phyloP scores from a whole-genome alignment of 2,113 vertebrate species.

The Synchiropus splendidus region DNA sequence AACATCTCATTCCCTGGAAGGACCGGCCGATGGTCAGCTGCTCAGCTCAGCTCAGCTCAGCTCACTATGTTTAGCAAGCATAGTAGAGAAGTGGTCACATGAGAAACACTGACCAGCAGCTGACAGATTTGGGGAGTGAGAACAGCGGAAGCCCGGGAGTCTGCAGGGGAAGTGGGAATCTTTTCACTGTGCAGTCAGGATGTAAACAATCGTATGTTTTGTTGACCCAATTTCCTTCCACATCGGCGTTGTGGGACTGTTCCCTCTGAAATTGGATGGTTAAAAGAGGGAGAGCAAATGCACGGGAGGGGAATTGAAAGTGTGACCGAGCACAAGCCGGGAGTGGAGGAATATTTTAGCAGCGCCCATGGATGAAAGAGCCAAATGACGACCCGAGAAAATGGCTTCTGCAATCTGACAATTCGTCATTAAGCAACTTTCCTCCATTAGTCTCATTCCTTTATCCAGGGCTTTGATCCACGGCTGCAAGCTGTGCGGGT shows the following conservation, averaged over 20 bases:
- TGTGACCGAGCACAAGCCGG: constrained; percentile 26
- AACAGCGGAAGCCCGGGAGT: too few relatives aligned
- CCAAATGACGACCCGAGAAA: constrained; percentile 32
- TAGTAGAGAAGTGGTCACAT: too few relatives aligned
- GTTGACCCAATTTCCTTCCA: constrained; percentile 25
- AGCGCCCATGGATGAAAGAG: constrained; percentile 21
- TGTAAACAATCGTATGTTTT: constrained; percentile 5
- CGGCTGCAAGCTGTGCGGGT: constrained; percentile 3
- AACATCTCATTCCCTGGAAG: too few relatives aligned
- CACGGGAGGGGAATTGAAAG: constrained; percentile 9
- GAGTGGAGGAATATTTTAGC: constrained; percentile 30
- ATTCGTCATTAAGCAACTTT: constrained; percentile 45
- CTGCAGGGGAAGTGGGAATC: too few relatives aligned
- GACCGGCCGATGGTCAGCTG: too few relatives aligned
- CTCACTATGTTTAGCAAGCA: too few relatives aligned
- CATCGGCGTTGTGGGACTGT: constrained; percentile 9
- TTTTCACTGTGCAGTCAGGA: constrained; percentile 5
- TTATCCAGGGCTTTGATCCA: constrained; percentile 27
- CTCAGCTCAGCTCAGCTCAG: too few relatives aligned
- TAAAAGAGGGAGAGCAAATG: constrained; percentile 2
- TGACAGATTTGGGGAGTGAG: too few relatives aligned
- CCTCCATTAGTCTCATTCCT: constrained; percentile 33
- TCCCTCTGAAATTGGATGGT: constrained; percentile 6
- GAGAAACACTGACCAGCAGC: background rate
- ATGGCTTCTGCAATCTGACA: constrained; percentile 40